Percentiles rank a stretch among this genome's conserved stretches.
These are phyloP conservation scores for Papilio helenus DNA, from an alignment of 1,140 invertebrate species.

Conservation along the genomic window DNA sequence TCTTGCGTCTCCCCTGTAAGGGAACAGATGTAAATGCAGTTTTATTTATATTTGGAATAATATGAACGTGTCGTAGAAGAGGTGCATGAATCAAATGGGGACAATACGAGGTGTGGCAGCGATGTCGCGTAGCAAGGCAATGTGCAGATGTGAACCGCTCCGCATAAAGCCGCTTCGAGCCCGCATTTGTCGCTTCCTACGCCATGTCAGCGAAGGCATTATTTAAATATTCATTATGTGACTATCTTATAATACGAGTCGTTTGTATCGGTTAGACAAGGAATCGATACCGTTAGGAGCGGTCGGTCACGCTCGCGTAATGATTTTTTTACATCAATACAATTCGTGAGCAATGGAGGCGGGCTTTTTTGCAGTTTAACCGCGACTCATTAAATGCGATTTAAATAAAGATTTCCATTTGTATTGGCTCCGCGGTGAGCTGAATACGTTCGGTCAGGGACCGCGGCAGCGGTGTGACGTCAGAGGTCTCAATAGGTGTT, in stretches of 20 bases:
- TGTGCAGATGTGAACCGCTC: not conserved
- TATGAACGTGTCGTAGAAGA: slow-evolving; percentile 30
- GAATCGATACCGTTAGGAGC: slow-evolving; percentile 55
- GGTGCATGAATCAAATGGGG: not conserved
- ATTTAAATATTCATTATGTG: slow-evolving; percentile 33
- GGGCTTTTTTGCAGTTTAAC: slow-evolving; percentile 58
- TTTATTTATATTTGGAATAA: not conserved
- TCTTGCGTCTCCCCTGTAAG: not conserved
- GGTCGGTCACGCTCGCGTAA: slow-evolving; percentile 57
- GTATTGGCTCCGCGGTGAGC: slow-evolving; percentile 60
- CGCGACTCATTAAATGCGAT: slow-evolving; percentile 61
- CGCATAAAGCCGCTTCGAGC: slow-evolving; percentile 44
- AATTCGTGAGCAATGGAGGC: slow-evolving; percentile 58
- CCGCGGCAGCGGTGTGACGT: slow-evolving; percentile 58
- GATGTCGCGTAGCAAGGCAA: slow-evolving; percentile 41
- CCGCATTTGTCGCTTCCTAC: slow-evolving; percentile 45
- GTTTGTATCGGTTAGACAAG: slow-evolving; percentile 46
- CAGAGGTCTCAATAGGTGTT: slow-evolving; percentile 68
- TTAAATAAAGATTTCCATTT: slow-evolving; percentile 56
- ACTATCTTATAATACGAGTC: slow-evolving; percentile 6
- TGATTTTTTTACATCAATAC: slow-evolving; percentile 64
- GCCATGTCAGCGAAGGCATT: slow-evolving; percentile 37
- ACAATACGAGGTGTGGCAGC: slow-evolving; percentile 55
- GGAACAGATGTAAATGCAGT: not conserved
- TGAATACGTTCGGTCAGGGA: slow-evolving; percentile 54